Conservation (phyloP, 1,140 invertebrate species). For the Propsilocerus akamusi region DNA sequence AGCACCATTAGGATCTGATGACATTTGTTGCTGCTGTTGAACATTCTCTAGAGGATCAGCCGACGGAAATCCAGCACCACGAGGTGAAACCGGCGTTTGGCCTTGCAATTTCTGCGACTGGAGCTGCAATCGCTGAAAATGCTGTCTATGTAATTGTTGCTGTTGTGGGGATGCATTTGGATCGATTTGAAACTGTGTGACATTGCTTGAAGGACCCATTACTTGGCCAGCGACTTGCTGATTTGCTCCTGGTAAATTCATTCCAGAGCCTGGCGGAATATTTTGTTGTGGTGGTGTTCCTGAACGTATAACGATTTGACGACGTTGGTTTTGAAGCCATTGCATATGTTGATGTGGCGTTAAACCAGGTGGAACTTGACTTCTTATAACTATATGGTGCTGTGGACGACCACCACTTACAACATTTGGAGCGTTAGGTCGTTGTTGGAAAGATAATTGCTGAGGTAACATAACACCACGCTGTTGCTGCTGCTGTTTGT, state of each 20-base stretch:
- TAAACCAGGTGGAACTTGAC: conserved; percentile 36
- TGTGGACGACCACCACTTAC: conserved; percentile 29
- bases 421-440: conserved; percentile 29
- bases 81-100: not conserved
- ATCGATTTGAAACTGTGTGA: not conserved
- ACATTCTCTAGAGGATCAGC: conserved; percentile 10
- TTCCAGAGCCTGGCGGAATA: too few relatives aligned
- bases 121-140: conserved; percentile 32
- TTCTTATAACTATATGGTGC: conserved; percentile 30
- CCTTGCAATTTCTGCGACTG: conserved; percentile 22
- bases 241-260: not conserved
- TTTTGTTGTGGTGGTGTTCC: too few relatives aligned
- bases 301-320: conserved; percentile 29
- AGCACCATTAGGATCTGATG: conserved; percentile 11
- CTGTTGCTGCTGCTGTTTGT: conserved; percentile 38
- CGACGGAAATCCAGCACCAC: conserved; percentile 8
- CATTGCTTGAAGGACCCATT: too few relatives aligned
- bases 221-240: too few relatives aligned
- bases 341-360: conserved; percentile 44
- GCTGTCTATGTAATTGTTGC: conserved; percentile 19
- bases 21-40: conserved; percentile 9
- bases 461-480: conserved; percentile 29
- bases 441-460: conserved; percentile 26
- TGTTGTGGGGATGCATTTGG: conserved; percentile 20
- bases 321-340: conserved; percentile 40